Conservation (phyloP, 2,888 invertebrate species). For the Geophilus truncorum region DNA sequence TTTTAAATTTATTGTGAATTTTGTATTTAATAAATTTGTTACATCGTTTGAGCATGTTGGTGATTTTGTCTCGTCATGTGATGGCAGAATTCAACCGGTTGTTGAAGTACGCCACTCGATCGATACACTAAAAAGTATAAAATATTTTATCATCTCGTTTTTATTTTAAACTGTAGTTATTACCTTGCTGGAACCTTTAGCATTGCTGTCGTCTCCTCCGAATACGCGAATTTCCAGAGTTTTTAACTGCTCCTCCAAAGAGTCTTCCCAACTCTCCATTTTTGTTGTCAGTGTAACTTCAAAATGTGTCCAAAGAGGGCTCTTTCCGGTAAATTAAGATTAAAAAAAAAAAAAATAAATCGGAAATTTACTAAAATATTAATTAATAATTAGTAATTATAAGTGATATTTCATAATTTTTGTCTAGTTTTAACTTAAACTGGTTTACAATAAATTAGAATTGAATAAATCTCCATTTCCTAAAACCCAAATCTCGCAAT, state of each 20-base stretch:
- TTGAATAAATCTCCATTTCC: neutral
- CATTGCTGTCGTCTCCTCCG: neutral
- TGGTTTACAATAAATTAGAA: too few relatives aligned
- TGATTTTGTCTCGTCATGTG: neutral
- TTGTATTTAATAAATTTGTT: neutral
- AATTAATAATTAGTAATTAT: too few relatives aligned
- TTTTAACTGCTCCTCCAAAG: slow-evolving; percentile 3
- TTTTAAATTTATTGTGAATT: neutral
- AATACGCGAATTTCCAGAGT: neutral
- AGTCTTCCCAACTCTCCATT: neutral
- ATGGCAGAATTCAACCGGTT: slow-evolving; percentile 4
- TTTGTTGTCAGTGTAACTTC: neutral
- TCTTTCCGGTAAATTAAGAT: too few relatives aligned
- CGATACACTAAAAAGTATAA: slow-evolving; percentile 16
- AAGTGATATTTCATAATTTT: too few relatives aligned
- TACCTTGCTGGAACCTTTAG: neutral
- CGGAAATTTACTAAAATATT: too few relatives aligned
- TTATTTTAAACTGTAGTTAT: too few relatives aligned
- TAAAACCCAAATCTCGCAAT: too few relatives aligned
- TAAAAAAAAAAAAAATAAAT: too few relatives aligned
- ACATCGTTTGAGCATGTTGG: neutral
- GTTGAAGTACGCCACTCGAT: neutral
- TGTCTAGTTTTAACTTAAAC: too few relatives aligned
- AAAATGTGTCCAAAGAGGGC: too few relatives aligned
- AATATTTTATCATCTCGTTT: too few relatives aligned